These are phyloP conservation scores for Chymomyza procnemis DNA, from an alignment of 2,888 invertebrate genomes.

Conservation along the genomic window DNA sequence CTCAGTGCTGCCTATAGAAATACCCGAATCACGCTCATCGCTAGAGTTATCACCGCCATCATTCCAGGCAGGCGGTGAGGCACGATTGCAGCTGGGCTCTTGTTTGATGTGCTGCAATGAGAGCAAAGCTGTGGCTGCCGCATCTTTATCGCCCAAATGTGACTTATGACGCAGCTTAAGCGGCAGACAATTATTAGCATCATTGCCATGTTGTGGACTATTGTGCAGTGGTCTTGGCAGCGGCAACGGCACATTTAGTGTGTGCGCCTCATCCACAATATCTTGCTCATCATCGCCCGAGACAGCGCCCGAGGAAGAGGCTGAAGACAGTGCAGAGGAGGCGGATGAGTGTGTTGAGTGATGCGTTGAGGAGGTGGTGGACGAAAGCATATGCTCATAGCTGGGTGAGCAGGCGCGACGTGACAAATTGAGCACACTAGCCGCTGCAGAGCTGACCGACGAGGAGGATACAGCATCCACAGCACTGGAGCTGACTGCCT, in stretches of 20 bases:
- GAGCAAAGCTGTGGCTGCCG: slow-evolving; percentile 88
- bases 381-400: slow-evolving; percentile 86
- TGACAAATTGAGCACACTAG: slow-evolving; percentile 85
- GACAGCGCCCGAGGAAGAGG: slow-evolving; percentile 81
- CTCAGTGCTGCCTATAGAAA: slow-evolving; percentile 83
- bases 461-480: slow-evolving; percentile 66
- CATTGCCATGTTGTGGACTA: slow-evolving; percentile 53
- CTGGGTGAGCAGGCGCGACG: slow-evolving; percentile 83
- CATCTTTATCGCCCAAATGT: slow-evolving; percentile 92
- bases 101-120: slow-evolving; percentile 92
- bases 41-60: slow-evolving; percentile 88
- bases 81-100: slow-evolving; percentile 85
- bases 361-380: slow-evolving; percentile 83
- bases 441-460: slow-evolving; percentile 57
- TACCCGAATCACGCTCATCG: slow-evolving; percentile 93
- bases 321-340: slow-evolving; percentile 82
- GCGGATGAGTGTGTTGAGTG: slow-evolving; percentile 78
- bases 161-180: slow-evolving; percentile 95
- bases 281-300: slow-evolving; percentile 80
- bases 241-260: slow-evolving; percentile 15
- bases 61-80: slow-evolving; percentile 90
- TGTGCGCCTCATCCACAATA: slow-evolving; percentile 64
- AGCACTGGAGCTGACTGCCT: slow-evolving; percentile 74
- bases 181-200: slow-evolving; percentile 89
- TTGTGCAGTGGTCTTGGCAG: slow-evolving; percentile 38